Evolutionary conservation across 1,140 invertebrate species (phyloP).

Genomic region (Anthonomus grandis): DNA sequence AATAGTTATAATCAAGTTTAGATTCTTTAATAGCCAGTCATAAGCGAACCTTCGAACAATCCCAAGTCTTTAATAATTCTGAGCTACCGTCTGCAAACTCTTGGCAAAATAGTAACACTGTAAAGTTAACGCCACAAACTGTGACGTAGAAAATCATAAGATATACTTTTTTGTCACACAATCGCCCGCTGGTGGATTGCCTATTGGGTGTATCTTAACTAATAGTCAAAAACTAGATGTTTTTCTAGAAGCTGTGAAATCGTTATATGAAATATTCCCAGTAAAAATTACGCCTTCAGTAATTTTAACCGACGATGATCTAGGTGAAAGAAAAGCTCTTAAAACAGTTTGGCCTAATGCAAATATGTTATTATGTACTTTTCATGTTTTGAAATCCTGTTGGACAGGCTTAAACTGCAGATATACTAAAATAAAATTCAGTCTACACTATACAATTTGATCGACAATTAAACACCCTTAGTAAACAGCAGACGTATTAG

Average conservation of each 20-base stretch:
- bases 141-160: background rate
- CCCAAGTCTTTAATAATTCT: no score
- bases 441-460: no score
- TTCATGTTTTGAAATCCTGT: background rate
- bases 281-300: background rate
- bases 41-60: no score
- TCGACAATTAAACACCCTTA: background rate
- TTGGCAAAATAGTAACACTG: no score
- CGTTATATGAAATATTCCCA: background rate
- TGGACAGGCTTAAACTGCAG: background rate
- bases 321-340: background rate
- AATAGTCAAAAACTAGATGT: background rate
- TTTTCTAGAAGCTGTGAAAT: background rate
- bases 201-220: background rate
- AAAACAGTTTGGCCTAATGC: no score
- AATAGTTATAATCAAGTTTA: no score
- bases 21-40: no score
- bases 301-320: no score
- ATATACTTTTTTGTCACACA: background rate
- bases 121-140: no score
- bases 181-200: background rate
- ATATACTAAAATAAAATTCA: no score
- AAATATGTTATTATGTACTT: background rate
- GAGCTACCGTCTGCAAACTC: no score
- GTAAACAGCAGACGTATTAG: background rate